Percentiles rank a stretch among this genome's conserved stretches.
Evolutionary conservation across 2,113 vertebrate genomes (phyloP).

Genomic region (Zapornia atra): DNA sequence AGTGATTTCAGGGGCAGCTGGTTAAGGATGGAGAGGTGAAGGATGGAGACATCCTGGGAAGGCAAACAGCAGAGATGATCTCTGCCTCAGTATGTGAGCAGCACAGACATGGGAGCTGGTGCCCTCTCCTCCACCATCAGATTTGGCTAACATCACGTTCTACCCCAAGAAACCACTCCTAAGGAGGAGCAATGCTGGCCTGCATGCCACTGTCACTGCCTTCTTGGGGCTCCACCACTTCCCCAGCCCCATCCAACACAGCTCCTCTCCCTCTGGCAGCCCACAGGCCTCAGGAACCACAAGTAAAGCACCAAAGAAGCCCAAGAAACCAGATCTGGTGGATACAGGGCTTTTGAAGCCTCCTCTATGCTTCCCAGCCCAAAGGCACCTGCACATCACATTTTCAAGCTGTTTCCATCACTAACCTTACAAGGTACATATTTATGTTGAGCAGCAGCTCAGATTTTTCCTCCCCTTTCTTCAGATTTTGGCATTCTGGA

Average conservation of each 20-base stretch:
- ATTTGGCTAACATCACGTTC: accelerated
- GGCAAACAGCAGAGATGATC: background rate
- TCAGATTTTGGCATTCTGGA: background rate
- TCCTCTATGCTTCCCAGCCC: background rate
- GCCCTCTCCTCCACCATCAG: background rate
- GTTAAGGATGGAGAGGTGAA: accelerated
- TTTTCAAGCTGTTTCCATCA: background rate
- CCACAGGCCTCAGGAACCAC: background rate
- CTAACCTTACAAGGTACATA: accelerated
- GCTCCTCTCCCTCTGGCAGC: background rate
- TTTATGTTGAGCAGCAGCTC: background rate
- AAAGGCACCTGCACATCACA: accelerated
- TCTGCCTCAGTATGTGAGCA: accelerated
- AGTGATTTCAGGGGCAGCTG: background rate
- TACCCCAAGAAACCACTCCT: accelerated
- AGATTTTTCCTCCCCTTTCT: accelerated
- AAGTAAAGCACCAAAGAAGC: background rate
- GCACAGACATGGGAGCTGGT: accelerated
- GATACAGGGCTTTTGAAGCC: background rate
- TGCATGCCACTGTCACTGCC: accelerated
- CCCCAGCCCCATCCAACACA: background rate
- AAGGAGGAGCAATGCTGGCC: accelerated
- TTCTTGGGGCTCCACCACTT: accelerated
- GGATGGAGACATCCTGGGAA: too few relatives aligned
- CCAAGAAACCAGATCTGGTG: background rate